A percentile compares a stretch with the other conserved stretches of the same genome.
These are phyloP conservation scores for Rhimphoctona megacephalus DNA, from an alignment of 2,888 invertebrate species.

Conservation along the genomic window DNA sequence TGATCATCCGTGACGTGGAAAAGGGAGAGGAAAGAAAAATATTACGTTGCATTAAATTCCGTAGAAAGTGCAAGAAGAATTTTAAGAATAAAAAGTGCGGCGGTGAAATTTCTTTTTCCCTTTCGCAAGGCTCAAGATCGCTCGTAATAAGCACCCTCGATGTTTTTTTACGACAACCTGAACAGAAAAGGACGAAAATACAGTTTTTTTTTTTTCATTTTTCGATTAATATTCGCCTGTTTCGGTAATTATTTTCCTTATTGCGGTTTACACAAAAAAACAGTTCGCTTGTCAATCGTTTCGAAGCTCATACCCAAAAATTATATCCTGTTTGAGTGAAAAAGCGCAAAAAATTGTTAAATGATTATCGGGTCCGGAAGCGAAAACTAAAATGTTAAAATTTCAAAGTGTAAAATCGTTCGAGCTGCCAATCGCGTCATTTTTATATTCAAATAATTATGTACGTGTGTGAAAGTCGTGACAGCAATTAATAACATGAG, in stretches of 20 bases:
- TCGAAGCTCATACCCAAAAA: background rate
- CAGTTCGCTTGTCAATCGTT: background rate
- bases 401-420: background rate
- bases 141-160: constrained; percentile 24
- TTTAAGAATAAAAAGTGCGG: background rate
- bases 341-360: background rate
- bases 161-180: constrained; percentile 33
- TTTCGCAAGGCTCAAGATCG: constrained; percentile 39
- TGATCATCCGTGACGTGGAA: background rate
- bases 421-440: background rate
- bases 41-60: constrained; percentile 33
- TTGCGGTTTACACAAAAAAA: background rate
- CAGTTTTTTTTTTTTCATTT: constrained; percentile 29
- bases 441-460: background rate
- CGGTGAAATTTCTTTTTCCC: constrained; percentile 23
- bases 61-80: constrained; percentile 45
- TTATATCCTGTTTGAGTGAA: background rate
- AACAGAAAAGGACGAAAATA: constrained; percentile 16
- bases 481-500: background rate
- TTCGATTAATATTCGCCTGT: background rate
- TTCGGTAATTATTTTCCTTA: background rate
- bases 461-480: background rate
- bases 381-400: background rate
- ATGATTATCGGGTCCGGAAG: background rate
- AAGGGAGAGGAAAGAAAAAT: background rate